phyloP scores from a whole-genome alignment of 92 coral and sea anemone species.

The Chrysogorgia sp. region DNA sequence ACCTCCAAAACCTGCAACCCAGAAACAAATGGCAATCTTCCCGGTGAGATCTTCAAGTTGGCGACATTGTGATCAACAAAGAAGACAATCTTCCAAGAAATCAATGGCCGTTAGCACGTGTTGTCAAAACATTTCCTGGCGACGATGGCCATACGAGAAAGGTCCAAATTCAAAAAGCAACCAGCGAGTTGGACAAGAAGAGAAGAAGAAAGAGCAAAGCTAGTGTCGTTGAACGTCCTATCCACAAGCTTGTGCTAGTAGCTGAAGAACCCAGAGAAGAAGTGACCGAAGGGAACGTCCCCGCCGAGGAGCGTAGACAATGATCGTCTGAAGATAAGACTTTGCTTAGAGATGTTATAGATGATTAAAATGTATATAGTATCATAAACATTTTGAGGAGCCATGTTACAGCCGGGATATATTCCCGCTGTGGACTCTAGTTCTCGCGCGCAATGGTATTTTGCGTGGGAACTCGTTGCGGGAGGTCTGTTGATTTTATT shows the following conservation, averaged over 20 bases:
- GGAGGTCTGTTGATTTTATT: no score
- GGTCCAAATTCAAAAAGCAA: conserved; percentile 37
- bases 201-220: conserved; percentile 25
- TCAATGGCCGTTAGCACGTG: conserved; percentile 47
- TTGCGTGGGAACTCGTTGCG: no score
- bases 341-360: neutral
- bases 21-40: conserved; percentile 34
- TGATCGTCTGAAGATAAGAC: neutral
- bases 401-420: conserved; percentile 44
- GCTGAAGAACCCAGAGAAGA: neutral
- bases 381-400: conserved; percentile 23
- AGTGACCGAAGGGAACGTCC: conserved; percentile 45
- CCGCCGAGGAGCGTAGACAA: conserved; percentile 30
- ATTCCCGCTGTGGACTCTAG: no score
- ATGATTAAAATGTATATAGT: conserved; percentile 6
- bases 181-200: conserved; percentile 31
- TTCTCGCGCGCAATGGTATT: no score
- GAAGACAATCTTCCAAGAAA: conserved; percentile 44
- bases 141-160: conserved; percentile 34
- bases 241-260: conserved; percentile 38
- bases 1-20: conserved; percentile 35
- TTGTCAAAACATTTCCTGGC: conserved; percentile 25
- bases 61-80: conserved; percentile 39
- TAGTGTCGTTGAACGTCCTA: conserved; percentile 16
- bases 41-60: conserved; percentile 17